Evolutionary conservation across 1,140 invertebrate species (phyloP).

Genomic region (Gryon sp.): DNA sequence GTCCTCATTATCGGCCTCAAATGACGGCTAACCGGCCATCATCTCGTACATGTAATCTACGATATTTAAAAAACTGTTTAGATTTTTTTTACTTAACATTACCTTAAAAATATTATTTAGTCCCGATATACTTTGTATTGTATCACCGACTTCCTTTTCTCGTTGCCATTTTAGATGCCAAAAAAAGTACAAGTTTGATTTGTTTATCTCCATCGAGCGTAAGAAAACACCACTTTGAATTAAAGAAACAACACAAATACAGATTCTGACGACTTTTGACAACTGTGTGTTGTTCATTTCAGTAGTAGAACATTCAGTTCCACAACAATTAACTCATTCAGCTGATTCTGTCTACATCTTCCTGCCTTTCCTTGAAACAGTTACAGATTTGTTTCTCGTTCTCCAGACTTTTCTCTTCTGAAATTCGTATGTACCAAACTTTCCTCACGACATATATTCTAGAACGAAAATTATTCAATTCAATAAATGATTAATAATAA

Average conservation of each 20-base stretch:
- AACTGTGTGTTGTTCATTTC: too few relatives aligned
- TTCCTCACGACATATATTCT: slow-evolving; percentile 85
- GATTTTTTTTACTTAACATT: too few relatives aligned
- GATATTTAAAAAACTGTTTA: too few relatives aligned
- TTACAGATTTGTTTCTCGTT: slow-evolving; percentile 80
- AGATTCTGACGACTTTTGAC: too few relatives aligned
- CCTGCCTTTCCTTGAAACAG: slow-evolving; percentile 79
- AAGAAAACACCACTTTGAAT: too few relatives aligned
- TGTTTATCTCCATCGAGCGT: too few relatives aligned
- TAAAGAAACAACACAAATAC: too few relatives aligned
- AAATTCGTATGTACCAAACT: slow-evolving; percentile 84
- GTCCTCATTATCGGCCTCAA: slow-evolving; percentile 99
- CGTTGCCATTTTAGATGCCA: slow-evolving; percentile 90
- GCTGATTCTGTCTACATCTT: too few relatives aligned
- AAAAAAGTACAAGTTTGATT: too few relatives aligned
- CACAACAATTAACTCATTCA: too few relatives aligned
- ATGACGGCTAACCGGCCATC: slow-evolving; percentile 99
- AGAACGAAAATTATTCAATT: slow-evolving; percentile 56
- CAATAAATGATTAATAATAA: too few relatives aligned
- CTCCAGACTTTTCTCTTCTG: slow-evolving; percentile 81
- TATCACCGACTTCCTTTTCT: slow-evolving; percentile 93
- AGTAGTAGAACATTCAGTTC: too few relatives aligned
- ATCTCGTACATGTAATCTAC: slow-evolving; percentile 99
- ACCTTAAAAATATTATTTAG: slow-evolving; percentile 92
- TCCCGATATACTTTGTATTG: slow-evolving; percentile 95